Evolutionary conservation across 2,797 vertebrate species (phyloP), one percentile per base, ranked within the genome.

Genomic region (Smutsia gigantea): DNA sequence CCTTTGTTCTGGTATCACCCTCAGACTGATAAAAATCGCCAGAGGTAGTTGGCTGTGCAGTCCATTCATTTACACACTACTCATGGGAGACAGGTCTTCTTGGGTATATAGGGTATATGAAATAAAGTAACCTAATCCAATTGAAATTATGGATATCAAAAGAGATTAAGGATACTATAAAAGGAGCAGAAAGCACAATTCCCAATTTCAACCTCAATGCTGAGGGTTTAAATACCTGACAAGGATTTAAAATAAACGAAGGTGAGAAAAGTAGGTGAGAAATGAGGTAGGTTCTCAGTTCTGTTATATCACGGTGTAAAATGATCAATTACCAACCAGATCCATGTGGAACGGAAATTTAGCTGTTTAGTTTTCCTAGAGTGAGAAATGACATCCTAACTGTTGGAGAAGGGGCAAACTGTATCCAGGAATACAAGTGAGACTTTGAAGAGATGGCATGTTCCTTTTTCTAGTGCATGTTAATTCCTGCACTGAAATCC

Each of bases 181-280:
- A 74, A 96, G 55, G 3, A 49, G 51, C 8, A 72, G 57, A 82
- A 66, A 55, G 19, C 49, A 93, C 27, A 25, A 87, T 66, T 75
- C 51, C n/a, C 53, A 55, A 42, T 34, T 81, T 63, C 83, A 68
- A 86, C 21, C 49, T 75, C 77, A 17, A 75, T 37, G 53, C 21
- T 82, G 37, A 82, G 46, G 17, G n/a, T n/a, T 61, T 61, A 90
- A 49, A 63, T 66, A 83, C 19, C 37, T 34, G 31, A 29, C 49
- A 82, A 29, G 25, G 19, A 61, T 84, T 78, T 87, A 53, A 75
- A 95, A 92, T 55, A 46, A 85, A 93, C 37, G 71, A 90, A 72
- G 11, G 68, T 64, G n/a, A 93, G 10, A 85, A 89, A 87, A 25
- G 34, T 49, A 83, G 75, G 34, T 57, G 13, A 61, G 25, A 53